Percentiles rank a stretch among this genome's conserved stretches.
These are phyloP conservation scores for Aurelia coerulea DNA, from an alignment of 30 jellyfish, hydroid and myxozoan species.

Conservation along the genomic window DNA sequence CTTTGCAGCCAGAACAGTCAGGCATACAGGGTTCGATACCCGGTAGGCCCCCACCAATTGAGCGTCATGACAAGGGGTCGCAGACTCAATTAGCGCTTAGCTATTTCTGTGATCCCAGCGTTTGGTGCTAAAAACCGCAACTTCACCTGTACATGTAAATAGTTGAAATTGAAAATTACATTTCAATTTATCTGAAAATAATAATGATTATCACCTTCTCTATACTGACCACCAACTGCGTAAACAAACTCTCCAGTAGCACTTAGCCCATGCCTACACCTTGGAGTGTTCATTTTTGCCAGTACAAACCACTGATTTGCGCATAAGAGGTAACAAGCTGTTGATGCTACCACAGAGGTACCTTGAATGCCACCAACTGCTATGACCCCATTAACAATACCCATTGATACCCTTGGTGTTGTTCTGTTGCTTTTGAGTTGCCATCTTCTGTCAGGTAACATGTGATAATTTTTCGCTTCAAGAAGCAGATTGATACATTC, in stretches of 20 bases:
- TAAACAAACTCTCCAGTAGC: conserved; percentile 99
- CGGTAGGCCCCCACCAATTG: too few species aligned
- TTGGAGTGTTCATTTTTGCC: conserved; percentile 98
- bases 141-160: too few species aligned
- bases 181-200: too few species aligned
- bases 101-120: too few species aligned
- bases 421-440: conserved; percentile 95
- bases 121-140: too few species aligned
- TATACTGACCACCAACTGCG: conserved; percentile 98
- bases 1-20: too few species aligned
- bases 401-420: conserved; percentile 99
- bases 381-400: conserved; percentile 94
- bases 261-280: conserved; percentile 98
- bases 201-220: conserved; percentile 81
- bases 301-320: conserved; percentile 95
- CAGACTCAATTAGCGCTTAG: too few species aligned
- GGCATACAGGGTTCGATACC: too few species aligned
- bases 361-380: conserved; percentile 99
- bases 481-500: conserved; percentile 90
- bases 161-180: too few species aligned
- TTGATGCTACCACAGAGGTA: conserved; percentile 97
- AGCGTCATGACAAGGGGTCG: too few species aligned
- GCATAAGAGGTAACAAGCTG: conserved; percentile 90
- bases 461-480: conserved; percentile 98
- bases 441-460: conserved; percentile 98